Evolutionary conservation across 2,888 invertebrate genomes (phyloP).

Genomic region (Hetaerina titia): DNA sequence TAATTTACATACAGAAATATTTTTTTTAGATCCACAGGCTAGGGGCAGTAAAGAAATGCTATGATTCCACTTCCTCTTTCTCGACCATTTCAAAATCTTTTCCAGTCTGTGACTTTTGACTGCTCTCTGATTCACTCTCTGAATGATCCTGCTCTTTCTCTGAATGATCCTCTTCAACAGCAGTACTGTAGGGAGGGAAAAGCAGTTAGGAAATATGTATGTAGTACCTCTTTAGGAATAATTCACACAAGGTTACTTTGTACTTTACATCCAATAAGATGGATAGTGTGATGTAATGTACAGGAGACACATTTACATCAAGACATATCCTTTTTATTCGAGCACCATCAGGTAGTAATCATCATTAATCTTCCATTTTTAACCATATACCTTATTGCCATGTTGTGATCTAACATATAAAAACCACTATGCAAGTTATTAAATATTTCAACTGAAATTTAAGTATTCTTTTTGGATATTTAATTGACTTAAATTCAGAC

Average conservation of each 20-base stretch:
- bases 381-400: no score
- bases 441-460: no score
- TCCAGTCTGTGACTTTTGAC: slow-evolving; percentile 89
- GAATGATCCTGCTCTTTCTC: slow-evolving; percentile 78
- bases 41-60: slow-evolving; percentile 69
- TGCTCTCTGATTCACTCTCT: slow-evolving; percentile 90
- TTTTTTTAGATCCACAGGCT: slow-evolving; percentile 51
- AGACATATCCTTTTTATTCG: no score
- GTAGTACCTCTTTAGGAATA: neutral
- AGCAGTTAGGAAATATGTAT: neutral
- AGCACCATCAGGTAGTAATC: no score
- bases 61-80: slow-evolving; percentile 76
- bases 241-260: neutral
- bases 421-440: no score
- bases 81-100: slow-evolving; percentile 94
- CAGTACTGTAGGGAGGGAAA: slow-evolving; percentile 16
- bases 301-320: no score
- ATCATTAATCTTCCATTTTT: no score
- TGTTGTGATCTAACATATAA: no score
- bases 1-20: slow-evolving; percentile 53
- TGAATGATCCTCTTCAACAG: slow-evolving; percentile 53
- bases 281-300: no score
- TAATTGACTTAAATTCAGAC: no score
- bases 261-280: neutral
- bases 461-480: no score